Conservation (phyloP, 2,888 invertebrate species). For the Melolontha melolontha region DNA sequence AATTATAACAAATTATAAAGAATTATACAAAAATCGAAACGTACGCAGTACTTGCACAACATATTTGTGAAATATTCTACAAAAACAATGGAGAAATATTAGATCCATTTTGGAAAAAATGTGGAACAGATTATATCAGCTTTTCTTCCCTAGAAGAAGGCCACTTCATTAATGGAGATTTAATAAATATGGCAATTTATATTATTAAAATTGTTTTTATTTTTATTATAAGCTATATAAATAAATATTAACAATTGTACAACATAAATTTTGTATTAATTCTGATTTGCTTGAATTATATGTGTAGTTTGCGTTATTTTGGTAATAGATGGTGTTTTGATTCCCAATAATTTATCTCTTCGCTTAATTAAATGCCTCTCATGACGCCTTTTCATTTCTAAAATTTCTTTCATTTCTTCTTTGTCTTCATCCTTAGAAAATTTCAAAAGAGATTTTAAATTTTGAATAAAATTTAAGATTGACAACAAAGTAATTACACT, state of each 20-base stretch:
- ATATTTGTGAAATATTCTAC: no score
- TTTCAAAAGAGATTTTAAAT: conserved; percentile 35
- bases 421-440: conserved; percentile 85
- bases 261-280: neutral
- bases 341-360: conserved; percentile 39
- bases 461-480: neutral
- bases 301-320: conserved; percentile 31
- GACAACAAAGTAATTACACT: neutral
- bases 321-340: conserved; percentile 1
- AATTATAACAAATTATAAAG: no score
- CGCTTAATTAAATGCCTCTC: conserved; percentile 83
- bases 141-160: no score
- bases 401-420: conserved; percentile 93
- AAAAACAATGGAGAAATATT: no score
- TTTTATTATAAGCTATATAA: neutral
- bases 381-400: conserved; percentile 90
- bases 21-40: no score
- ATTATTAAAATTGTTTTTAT: neutral
- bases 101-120: no score
- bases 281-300: conserved; percentile 29
- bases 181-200: no score
- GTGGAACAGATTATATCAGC: no score
- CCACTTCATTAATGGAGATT: no score
- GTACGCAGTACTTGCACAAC: no score
- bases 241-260: conserved; percentile 1